Base-by-base conservation (phyloP, 2,797 vertebrate species). In the Triplophysa yarkandensis region DNA sequence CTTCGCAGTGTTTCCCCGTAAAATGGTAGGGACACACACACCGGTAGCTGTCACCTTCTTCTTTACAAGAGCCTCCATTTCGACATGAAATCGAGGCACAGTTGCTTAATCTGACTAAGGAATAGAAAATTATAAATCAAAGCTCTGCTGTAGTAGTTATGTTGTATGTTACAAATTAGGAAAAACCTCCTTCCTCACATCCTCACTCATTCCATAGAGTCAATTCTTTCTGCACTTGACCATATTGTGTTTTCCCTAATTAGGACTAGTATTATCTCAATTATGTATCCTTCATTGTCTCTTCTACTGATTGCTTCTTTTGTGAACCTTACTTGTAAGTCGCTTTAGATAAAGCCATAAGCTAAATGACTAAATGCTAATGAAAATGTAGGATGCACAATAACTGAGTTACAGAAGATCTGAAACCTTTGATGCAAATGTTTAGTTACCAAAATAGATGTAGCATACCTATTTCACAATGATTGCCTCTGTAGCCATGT, bases 1-100 rank as follows among this genome's bases (percentile, higher is more conserved):
- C 97, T 93, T 99, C 97, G 10, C 97, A 99, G 90, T 97, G 95
- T 85, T 93, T 95, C 50, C 97, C 97, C 0, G 94, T 95, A 88
- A 99, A 99, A 57, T 94, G 93, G 87, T 96, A 98, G 0, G 96
- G 95, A 87, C 97, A 99, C 84, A 92, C 87, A 80, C 97, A 99
- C 82, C 84, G 91, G 91, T 97, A 99, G 76, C 92, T 92, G 9
- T 92, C 93, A 0, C 87, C 91, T 0, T 90, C 91, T 77, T 98
- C 97, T 84, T 92, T 94, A 83, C 97, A 99, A 1, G 97, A 96
- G 78, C 97, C 97, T 68, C 97, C 97, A 0, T 98, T 98, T 77
- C 96, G 94, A 74, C 97, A 99, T 71, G 95, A 97, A 63, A 89
- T 93, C 0, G 92, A 87, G 71, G 94, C 96, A 89, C 97, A 98